A percentile compares a stretch with the other conserved stretches of the same genome.
These are phyloP conservation scores for Phymastichus coffea DNA, from an alignment of 1,140 invertebrate genomes.

Conservation along the genomic window DNA sequence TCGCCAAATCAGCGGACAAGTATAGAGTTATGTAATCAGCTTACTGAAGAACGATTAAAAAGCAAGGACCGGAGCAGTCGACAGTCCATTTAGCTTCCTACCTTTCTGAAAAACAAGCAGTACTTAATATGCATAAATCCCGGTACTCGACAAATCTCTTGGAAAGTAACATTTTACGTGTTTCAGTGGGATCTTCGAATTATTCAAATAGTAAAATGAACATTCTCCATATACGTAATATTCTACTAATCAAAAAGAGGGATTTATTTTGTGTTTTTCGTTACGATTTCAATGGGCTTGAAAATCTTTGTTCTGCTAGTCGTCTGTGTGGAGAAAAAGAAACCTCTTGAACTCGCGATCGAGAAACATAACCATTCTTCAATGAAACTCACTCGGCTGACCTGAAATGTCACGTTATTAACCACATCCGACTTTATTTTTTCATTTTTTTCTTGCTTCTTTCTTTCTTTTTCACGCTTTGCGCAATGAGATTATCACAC, in stretches of 20 bases:
- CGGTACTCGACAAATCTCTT: too few relatives aligned
- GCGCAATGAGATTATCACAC: conserved; percentile 55
- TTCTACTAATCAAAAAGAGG: too few relatives aligned
- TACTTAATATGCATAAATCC: too few relatives aligned
- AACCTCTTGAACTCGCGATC: neutral
- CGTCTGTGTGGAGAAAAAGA: too few relatives aligned
- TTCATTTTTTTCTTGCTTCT: neutral
- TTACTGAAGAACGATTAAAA: neutral
- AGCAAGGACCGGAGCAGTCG: conserved; percentile 44
- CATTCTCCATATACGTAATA: too few relatives aligned
- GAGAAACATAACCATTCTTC: neutral
- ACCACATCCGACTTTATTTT: conserved; percentile 22
- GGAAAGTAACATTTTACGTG: too few relatives aligned
- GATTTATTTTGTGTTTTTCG: too few relatives aligned
- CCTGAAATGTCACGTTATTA: conserved; percentile 27
- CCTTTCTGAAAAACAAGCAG: neutral
- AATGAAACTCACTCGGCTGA: neutral
- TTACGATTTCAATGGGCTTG: too few relatives aligned
- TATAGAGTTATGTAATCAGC: neutral
- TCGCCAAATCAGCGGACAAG: neutral
- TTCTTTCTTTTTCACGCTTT: conserved; percentile 44
- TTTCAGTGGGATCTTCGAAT: too few relatives aligned
- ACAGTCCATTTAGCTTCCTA: conserved; percentile 34
- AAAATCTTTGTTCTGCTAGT: too few relatives aligned
- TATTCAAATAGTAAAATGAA: too few relatives aligned